Evolutionary conservation across 1,140 invertebrate species (phyloP), one percentile per base, ranked within the genome.

Genomic region (Andrena cerasifolii): DNA sequence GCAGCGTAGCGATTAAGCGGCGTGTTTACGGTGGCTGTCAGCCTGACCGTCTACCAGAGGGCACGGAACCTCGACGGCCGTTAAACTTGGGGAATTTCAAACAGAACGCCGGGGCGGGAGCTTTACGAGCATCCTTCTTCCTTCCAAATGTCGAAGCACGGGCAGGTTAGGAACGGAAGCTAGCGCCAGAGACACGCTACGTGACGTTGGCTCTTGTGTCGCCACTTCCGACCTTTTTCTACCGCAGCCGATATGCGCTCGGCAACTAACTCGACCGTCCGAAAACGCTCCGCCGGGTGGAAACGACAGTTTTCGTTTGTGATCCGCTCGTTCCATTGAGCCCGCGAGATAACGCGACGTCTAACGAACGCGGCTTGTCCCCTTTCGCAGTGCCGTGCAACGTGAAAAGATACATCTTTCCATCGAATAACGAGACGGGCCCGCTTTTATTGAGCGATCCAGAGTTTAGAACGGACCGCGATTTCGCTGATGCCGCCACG

Each of bases 101-200:
- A 77, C 56, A 54, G 43, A 77, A 77, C 26, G 14, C 49, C 26
- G 24, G 54, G 26, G 24, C 68, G 65, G 26, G 53, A 77, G 26
- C 33, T 77, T 77, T 77, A 77, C 75, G 75, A 77, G 40, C 43
- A n/a, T 18, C n/a, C 45, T 62, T 62, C 45, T 61, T 54, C 47
- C 54, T 77, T 24, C 43, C 54, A 62, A 71, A 77, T 71, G 67
- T 71, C 67, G 61, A 61, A 77, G 75, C 75, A 61, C 33, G 7
- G 21, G 36, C 36, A n/a, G n/a, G n/a, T 40, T 26, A 26, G 51
- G 54, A 43, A 45, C 66, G 51, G 59, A 77, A 28, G 18, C 45
- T 61, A 28, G 21, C 56, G 58, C 59, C 54, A 24, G 8, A 77
- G 28, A 33, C 40, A 28, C 36, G 36, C 3, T 47, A 47, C 40